phyloP scores from a whole-genome alignment of 2,888 invertebrate species.

The Cyclophora albipunctata region DNA sequence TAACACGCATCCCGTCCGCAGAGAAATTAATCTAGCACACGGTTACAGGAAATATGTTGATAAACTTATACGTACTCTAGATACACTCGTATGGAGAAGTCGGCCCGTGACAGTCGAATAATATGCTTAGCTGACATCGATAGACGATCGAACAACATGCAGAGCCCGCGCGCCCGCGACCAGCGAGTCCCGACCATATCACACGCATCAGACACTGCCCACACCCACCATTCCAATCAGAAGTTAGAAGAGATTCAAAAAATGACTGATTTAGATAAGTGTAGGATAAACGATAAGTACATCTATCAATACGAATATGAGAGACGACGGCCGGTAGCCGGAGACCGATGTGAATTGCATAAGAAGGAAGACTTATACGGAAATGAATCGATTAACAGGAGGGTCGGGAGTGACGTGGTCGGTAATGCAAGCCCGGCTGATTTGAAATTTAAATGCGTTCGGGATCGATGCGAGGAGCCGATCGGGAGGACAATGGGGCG shows the following conservation, averaged over 20 bases:
- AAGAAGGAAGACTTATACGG: slow-evolving; percentile 52
- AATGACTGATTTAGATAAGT: slow-evolving; percentile 64
- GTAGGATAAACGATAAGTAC: slow-evolving; percentile 43
- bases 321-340: slow-evolving; percentile 36
- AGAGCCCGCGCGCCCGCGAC: slow-evolving; percentile 15
- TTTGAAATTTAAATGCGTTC: slow-evolving; percentile 63
- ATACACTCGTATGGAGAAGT: slow-evolving; percentile 29
- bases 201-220: slow-evolving; percentile 9
- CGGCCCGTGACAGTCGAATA: slow-evolving; percentile 21
- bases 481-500: slow-evolving; percentile 57
- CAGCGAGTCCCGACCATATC: slow-evolving; percentile 6
- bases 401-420: slow-evolving; percentile 49
- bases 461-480: slow-evolving; percentile 42
- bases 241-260: slow-evolving; percentile 46
- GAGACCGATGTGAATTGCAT: slow-evolving; percentile 41
- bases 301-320: slow-evolving; percentile 42
- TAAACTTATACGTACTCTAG: slow-evolving; percentile 34
- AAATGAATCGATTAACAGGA: slow-evolving; percentile 56
- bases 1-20: slow-evolving; percentile 60
- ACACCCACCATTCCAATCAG: slow-evolving; percentile 53
- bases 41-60: slow-evolving; percentile 62
- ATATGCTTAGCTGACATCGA: slow-evolving; percentile 61
- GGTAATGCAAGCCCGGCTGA: slow-evolving; percentile 51
- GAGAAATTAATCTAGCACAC: slow-evolving; percentile 66
- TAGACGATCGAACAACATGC: slow-evolving; percentile 24